A percentile compares a stretch with the other conserved stretches of the same genome.
Evolutionary conservation across 2,797 vertebrate genomes (phyloP).

Genomic region (Protosalanx chinensis): DNA sequence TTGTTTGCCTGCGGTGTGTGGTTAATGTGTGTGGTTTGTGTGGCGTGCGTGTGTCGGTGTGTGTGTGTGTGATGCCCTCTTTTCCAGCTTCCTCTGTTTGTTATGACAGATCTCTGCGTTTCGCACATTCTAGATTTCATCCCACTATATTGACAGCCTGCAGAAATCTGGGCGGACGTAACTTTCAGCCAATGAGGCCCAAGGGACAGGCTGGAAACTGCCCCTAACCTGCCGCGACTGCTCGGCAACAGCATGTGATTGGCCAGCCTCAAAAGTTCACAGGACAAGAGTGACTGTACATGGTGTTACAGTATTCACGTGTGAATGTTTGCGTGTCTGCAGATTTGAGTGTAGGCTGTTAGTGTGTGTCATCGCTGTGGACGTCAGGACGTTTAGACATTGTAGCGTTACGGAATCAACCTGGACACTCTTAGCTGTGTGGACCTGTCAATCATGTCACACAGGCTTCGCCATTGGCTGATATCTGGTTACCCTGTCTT

Average conservation of each 20-base stretch:
- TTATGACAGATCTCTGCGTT: slow-evolving; percentile 63
- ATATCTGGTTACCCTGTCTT: background rate
- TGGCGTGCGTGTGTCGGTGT: slow-evolving; percentile 3
- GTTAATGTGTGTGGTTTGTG: background rate
- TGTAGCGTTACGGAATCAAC: no score
- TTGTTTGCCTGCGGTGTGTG: background rate
- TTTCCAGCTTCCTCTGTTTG: slow-evolving; percentile 55
- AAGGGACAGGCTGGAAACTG: slow-evolving; percentile 15
- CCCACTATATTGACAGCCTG: slow-evolving; percentile 54
- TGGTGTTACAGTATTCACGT: background rate
- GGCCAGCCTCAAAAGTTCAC: background rate
- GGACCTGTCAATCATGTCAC: slow-evolving; percentile 11
- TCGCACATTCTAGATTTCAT: slow-evolving; percentile 59
- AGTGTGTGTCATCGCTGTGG: background rate
- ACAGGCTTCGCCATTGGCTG: background rate
- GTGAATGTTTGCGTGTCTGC: slow-evolving; percentile 12
- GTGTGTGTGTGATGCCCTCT: slow-evolving; percentile 26
- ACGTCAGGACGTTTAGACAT: no score
- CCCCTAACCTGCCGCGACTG: slow-evolving; percentile 19
- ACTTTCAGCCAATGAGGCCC: background rate
- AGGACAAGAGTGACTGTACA: background rate
- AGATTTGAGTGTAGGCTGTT: slow-evolving; percentile 5
- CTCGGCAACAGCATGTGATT: slow-evolving; percentile 19
- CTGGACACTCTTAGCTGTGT: background rate
- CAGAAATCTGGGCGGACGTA: slow-evolving; percentile 47